Base-by-base conservation (phyloP, 2,797 vertebrate species). In the Gobio occitaniae region DNA sequence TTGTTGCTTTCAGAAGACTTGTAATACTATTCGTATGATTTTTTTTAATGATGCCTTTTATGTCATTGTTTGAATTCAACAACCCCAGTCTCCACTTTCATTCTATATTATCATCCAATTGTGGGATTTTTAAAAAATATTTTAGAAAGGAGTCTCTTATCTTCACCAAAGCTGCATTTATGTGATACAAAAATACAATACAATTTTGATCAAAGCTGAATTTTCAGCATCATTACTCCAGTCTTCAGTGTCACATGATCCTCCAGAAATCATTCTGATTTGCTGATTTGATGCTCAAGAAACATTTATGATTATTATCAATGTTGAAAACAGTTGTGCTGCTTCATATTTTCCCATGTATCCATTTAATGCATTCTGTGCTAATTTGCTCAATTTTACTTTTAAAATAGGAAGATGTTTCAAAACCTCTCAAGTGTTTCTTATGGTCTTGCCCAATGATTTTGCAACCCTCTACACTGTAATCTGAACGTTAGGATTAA, bases 381-480 rank as follows among this genome's bases (percentile, higher is more conserved):
- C 13, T 47, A 32, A 32, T 41, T 68, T 79, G n/a, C 32, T 11
- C 4, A 25, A 6, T 80, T 72, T 21, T 38, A 12, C 1, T 65
- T 9, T 17, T 50, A 36, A 48, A 74, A 38, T 72, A 50, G 69
- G 69, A 75, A 29, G 80, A 50, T 17, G 66, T 88, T 85, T 89
- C 80, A 84, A 74, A 88, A 72, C 85, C 54, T 82, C 21, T 32
- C 8, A 50, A 38, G 54, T 32, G 48, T 61, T 74, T 47, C n/a
- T 50, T 84, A 9, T 71, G 9, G 29, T 81, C 56, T 88, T 88
- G 59, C 80, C 66, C 84, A 78, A 88, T 41, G 32, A 38, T 50
- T 82, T 82, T 76, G 84, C 81, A 77, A 88, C 78, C 66, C 54
- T 44, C 66, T 88, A 66, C 68, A 75, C 41, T 50, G 70, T 82